phyloP scores from a whole-genome alignment of 2,888 invertebrate genomes.

The Gymnoscelis rufifasciata region DNA sequence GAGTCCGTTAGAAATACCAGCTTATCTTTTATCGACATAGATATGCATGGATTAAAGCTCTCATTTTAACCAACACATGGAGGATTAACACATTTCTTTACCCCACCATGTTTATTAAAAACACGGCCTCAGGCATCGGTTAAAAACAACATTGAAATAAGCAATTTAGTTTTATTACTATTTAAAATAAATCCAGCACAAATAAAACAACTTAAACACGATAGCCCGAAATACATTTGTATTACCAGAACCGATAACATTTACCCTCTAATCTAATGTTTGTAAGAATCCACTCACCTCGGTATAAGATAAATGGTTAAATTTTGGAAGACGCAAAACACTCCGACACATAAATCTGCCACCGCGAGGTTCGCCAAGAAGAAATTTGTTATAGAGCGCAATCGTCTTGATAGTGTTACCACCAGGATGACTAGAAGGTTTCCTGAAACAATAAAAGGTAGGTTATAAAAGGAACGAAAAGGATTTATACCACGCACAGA shows the following conservation, averaged over 20 bases:
- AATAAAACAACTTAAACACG: not conserved
- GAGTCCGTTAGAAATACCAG: too few relatives aligned
- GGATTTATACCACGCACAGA: too few relatives aligned
- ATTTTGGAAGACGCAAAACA: constrained; percentile 95
- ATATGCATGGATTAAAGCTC: too few relatives aligned
- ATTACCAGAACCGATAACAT: constrained; percentile 12
- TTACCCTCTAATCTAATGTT: constrained; percentile 6
- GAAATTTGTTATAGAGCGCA: constrained; percentile 94
- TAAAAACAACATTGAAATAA: too few relatives aligned
- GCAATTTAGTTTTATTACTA: too few relatives aligned
- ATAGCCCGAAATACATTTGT: not conserved
- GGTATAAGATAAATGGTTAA: constrained; percentile 88
- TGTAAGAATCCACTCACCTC: constrained; percentile 71
- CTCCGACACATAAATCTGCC: constrained; percentile 94
- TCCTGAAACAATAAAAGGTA: constrained; percentile 77
- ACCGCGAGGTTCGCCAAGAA: constrained; percentile 94
- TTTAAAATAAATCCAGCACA: not conserved
- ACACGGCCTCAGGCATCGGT: too few relatives aligned
- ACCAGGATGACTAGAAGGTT: constrained; percentile 92
- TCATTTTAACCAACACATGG: too few relatives aligned
- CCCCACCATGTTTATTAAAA: not conserved
- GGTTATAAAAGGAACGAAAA: not conserved
- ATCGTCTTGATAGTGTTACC: constrained; percentile 87
- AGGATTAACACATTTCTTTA: too few relatives aligned
- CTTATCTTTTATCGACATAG: too few relatives aligned